These are phyloP conservation scores for Mimas tiliae DNA, from an alignment of 2,888 invertebrate species.

Conservation along the genomic window DNA sequence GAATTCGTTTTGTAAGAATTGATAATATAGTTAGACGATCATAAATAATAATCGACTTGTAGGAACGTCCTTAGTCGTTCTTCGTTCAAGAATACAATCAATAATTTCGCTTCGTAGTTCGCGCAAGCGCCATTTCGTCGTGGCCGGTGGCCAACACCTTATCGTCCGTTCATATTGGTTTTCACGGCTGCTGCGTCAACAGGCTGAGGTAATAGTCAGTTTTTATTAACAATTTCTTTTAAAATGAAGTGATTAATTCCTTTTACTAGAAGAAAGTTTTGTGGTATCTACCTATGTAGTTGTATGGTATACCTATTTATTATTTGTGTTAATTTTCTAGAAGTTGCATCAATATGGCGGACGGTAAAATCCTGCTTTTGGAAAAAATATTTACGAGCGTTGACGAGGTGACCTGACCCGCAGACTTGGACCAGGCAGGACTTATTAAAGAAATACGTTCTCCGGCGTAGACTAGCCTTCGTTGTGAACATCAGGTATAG, in stretches of 20 bases:
- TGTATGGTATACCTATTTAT: too few relatives aligned
- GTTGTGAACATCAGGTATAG: neutral
- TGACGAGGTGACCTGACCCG: neutral
- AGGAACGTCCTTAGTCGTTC: neutral
- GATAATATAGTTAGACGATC: neutral
- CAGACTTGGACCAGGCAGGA: neutral
- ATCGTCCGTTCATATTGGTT: neutral
- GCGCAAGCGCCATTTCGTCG: neutral
- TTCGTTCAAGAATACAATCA: neutral
- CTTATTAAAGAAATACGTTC: neutral
- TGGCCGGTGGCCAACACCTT: neutral
- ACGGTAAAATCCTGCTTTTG: neutral
- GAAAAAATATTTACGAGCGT: neutral
- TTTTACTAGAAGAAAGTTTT: neutral
- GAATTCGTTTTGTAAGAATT: neutral
- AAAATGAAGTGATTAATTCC: neutral
- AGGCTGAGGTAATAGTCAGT: neutral
- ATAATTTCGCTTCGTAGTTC: neutral
- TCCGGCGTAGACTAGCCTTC: neutral
- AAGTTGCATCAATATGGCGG: constrained; percentile 11
- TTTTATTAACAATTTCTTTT: neutral
- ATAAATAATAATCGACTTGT: neutral
- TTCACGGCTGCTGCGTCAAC: neutral
- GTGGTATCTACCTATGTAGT: too few relatives aligned
- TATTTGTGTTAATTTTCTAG: neutral